phyloP scores from a whole-genome alignment of 1,140 invertebrate species.

The Macrotrachela quadricornifera region DNA sequence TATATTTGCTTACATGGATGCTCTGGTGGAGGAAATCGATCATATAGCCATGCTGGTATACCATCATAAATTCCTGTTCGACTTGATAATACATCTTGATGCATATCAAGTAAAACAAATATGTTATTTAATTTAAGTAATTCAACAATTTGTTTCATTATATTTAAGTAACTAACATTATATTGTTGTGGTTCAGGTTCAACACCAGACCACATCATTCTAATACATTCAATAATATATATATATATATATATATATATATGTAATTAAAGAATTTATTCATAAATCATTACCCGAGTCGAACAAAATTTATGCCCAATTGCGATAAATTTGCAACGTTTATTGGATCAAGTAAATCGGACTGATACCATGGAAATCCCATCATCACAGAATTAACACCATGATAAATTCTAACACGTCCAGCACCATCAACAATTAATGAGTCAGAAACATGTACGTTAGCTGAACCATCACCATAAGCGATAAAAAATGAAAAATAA shows the following conservation, averaged over 20 bases:
- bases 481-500: too few species aligned
- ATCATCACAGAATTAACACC: slow-evolving; percentile 15
- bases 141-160: neutral
- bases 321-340: slow-evolving; percentile 1
- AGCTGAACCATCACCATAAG: too few species aligned
- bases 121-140: neutral
- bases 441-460: too few species aligned
- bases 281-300: neutral
- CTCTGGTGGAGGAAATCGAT: slow-evolving; percentile 8
- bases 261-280: too few species aligned
- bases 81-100: slow-evolving; percentile 7
- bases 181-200: neutral
- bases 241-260: too few species aligned
- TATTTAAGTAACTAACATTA: neutral
- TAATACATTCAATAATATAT: too few species aligned
- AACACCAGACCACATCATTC: slow-evolving; percentile 4
- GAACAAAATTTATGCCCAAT: slow-evolving; percentile 6
- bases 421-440: slow-evolving; percentile 6
- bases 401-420: slow-evolving; percentile 14
- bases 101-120: slow-evolving; percentile 4
- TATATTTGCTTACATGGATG: slow-evolving; percentile 7
- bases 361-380: slow-evolving; percentile 12
- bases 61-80: slow-evolving; percentile 5
- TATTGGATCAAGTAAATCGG: neutral
- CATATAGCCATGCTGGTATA: slow-evolving; percentile 12